Evolutionary conservation across 1,140 invertebrate species (phyloP).

Genomic region (Scaptomyza hsui): DNA sequence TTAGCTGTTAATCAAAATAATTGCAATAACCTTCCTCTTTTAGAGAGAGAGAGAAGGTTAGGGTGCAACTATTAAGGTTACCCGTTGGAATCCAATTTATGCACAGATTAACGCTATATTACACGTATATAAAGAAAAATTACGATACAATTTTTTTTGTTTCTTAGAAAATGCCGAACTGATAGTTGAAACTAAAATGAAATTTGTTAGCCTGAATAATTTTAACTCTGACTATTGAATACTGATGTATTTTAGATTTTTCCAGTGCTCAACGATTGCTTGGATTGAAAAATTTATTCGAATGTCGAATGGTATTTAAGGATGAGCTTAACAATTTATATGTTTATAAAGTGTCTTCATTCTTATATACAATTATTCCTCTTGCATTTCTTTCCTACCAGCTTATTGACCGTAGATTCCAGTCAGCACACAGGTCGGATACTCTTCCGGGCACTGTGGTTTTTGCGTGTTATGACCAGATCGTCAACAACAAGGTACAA

Average conservation of each 20-base stretch:
- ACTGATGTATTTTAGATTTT: constrained; percentile 3
- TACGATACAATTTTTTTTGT: constrained; percentile 50
- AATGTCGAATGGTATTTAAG: too few relatives aligned
- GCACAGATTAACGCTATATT: not conserved
- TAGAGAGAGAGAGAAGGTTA: not conserved
- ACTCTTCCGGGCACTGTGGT: constrained; percentile 77
- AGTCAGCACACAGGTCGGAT: constrained; percentile 63
- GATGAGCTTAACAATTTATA: too few relatives aligned
- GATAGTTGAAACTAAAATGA: constrained; percentile 28
- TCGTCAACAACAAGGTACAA: constrained; percentile 80
- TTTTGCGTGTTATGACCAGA: constrained; percentile 68
- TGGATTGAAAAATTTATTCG: not conserved
- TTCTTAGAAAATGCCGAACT: constrained; percentile 46
- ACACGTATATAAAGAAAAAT: constrained; percentile 8
- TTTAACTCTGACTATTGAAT: constrained; percentile 35
- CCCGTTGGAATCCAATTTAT: not conserved
- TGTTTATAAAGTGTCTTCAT: too few relatives aligned
- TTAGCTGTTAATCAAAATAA: not conserved
- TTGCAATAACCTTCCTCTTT: not conserved
- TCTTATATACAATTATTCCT: too few relatives aligned
- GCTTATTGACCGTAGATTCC: constrained; percentile 49
- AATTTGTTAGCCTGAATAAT: constrained; percentile 37
- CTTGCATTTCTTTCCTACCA: too few relatives aligned
- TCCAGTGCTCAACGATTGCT: constrained; percentile 10
- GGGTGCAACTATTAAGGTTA: not conserved